A percentile compares a stretch with the other conserved stretches of the same genome.
These are phyloP conservation scores for Chondrosia reniformis DNA, from an alignment of 37 sponge, comb jelly and placozoan genomes.

Conservation along the genomic window DNA sequence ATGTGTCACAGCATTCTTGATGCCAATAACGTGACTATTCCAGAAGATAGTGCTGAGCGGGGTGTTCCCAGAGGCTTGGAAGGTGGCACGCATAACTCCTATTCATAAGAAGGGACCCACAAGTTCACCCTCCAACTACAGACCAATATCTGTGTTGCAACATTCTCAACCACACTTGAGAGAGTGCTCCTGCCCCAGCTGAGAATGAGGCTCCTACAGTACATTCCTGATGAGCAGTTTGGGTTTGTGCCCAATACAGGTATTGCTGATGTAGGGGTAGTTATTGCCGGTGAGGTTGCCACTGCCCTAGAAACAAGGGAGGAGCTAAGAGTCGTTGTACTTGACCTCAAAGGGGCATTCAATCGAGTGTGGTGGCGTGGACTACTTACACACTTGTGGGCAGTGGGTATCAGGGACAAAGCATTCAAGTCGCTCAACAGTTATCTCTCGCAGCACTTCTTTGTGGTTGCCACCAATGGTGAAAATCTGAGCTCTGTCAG, in stretches of 20 bases:
- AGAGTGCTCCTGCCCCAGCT: constrained; percentile 14
- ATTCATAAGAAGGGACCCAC: constrained; percentile 17
- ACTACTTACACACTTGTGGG: not conserved
- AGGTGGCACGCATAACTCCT: constrained; percentile 4
- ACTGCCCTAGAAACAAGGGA: not conserved
- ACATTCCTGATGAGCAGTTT: constrained; percentile 28
- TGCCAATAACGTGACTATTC: constrained; percentile 1
- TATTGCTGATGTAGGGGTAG: constrained; percentile 22
- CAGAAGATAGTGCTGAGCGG: constrained; percentile 20
- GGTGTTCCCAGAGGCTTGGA: constrained; percentile 16
- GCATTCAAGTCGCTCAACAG: not conserved
- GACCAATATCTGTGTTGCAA: constrained; percentile 26
- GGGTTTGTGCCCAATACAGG: constrained; percentile 10
- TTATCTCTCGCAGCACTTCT: not conserved
- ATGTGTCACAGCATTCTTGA: not conserved
- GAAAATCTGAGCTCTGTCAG: not conserved
- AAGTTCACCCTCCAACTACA: constrained; percentile 12
- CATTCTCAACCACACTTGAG: constrained; percentile 19
- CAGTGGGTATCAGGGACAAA: not conserved
- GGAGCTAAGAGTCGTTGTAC: constrained; percentile 1
- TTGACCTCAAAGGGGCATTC: constrained; percentile 1
- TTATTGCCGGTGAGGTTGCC: constrained; percentile 6
- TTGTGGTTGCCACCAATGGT: not conserved
- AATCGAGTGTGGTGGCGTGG: constrained; percentile 12
- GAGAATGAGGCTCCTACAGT: not conserved